phyloP scores from a whole-genome alignment of 2,113 vertebrate species.

The Redunca redunca region DNA sequence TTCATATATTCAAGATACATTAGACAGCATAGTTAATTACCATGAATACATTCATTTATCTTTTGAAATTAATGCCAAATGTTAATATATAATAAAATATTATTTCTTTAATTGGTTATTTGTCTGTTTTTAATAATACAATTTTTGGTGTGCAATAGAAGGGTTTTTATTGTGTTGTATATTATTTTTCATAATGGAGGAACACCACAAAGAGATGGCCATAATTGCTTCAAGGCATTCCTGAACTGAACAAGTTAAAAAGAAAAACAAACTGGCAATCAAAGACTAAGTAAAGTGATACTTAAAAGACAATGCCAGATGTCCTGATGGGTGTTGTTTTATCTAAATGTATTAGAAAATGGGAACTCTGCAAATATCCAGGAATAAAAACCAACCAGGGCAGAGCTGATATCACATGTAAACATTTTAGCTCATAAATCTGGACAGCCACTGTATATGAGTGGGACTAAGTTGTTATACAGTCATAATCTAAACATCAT shows the following conservation, averaged over 20 bases:
- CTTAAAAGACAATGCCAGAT: neutral
- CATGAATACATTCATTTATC: neutral
- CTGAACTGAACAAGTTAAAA: neutral
- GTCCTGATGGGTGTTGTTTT: neutral
- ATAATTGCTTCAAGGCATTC: neutral
- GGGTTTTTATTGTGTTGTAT: rapidly evolving
- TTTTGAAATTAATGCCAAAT: neutral
- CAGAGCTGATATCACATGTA: neutral
- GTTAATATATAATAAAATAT: neutral
- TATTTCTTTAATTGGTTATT: neutral
- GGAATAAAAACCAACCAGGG: neutral
- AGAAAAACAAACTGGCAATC: neutral
- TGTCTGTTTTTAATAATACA: neutral
- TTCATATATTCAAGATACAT: neutral
- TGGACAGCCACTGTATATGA: neutral
- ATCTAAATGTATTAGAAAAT: neutral
- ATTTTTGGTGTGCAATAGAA: neutral
- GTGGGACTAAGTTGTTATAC: neutral
- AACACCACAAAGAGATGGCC: neutral
- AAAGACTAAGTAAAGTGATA: neutral
- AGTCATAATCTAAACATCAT: neutral
- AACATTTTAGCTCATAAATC: constrained; percentile 44
- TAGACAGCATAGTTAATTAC: neutral
- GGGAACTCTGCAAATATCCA: neutral
- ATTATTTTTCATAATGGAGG: neutral